phyloP scores from a whole-genome alignment of 2,888 invertebrate species.

The Lacanobia oleracea region DNA sequence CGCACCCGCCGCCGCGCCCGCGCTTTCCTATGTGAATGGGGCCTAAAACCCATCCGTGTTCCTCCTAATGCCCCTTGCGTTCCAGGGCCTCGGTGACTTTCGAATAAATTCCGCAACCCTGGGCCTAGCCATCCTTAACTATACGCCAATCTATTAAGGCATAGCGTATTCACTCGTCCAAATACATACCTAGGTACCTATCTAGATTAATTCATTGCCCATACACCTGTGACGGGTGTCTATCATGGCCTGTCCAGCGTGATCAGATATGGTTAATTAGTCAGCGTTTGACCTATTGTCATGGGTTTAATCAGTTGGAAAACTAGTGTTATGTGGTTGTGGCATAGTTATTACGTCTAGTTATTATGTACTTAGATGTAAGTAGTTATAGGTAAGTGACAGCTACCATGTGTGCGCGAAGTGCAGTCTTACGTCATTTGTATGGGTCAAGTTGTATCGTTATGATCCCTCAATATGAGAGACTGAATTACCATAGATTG shows the following conservation, averaged over 20 bases:
- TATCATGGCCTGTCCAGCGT: slow-evolving; percentile 27
- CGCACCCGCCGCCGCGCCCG: no score
- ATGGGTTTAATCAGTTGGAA: slow-evolving; percentile 37
- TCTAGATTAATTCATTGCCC: slow-evolving; percentile 17
- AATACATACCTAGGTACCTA: slow-evolving; percentile 9
- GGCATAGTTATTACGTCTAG: neutral
- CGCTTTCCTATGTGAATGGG: no score
- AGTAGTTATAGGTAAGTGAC: neutral
- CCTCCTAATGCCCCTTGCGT: no score
- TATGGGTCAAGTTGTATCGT: no score
- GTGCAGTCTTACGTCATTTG: neutral
- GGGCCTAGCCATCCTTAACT: neutral
- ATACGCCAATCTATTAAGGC: slow-evolving; percentile 1
- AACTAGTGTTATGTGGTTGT: slow-evolving; percentile 19
- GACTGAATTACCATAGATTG: no score
- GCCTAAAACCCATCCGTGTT: no score
- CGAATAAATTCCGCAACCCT: no score
- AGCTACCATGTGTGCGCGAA: neutral
- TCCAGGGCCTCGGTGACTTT: no score
- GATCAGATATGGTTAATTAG: slow-evolving; percentile 39
- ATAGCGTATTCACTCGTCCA: slow-evolving; percentile 18
- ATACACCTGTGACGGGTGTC: slow-evolving; percentile 28
- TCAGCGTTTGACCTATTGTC: slow-evolving; percentile 36
- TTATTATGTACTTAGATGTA: no score
- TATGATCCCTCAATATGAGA: no score